Evolutionary conservation across 2,888 invertebrate species (phyloP), one percentile per base, ranked within the genome.

Genomic region (Hypomecis punctinalis): DNA sequence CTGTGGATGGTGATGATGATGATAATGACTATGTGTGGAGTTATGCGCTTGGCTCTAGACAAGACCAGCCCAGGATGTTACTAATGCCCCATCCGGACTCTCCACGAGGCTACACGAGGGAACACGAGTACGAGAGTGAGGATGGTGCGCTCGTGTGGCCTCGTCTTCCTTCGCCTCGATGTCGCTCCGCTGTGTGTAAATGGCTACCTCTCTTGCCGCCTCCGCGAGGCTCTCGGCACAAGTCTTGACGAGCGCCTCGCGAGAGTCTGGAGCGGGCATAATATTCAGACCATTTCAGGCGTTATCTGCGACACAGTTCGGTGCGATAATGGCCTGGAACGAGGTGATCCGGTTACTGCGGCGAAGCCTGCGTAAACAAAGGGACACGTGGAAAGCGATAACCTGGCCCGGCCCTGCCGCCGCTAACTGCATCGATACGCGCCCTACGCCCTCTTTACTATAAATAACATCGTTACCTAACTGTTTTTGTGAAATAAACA

Each of bases 371-470:
- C 52, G 52, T 69, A 63, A 71, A 67, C 66, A 65, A 64, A 63
- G 55, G 58, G 61, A 66, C 72, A 72, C 72, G 72, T 72, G 72
- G 70, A 70, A 59, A 9, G 35, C 58, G 67, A 70, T 67, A 68
- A 68, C 70, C 70, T 57, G 43, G 61, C 54, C 42, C 57, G 56
- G 58, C 35, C 40, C 33, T 4, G 0, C 9, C 23, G 35, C 6
- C n/a, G 10, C n/a, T 37, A 13, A 51, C 37, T 37, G 11, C 37
- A 8, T 36, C 13, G 37, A 51, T 51, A 51, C 35, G 11, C 8
- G 37, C 13, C 49, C 13, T 37, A 4, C 35, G 37, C 37, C 49
- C 13, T 37, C 13, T 47, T 5, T 33, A 33, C 10, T 23, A 23
- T 23, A 3, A 23, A 23, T 23, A 23, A 23, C 23, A 23, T 23